Percentiles rank a stretch among this genome's conserved stretches.
phyloP scores from a whole-genome alignment of 2,888 invertebrate species.

The Cephus pygmeus region DNA sequence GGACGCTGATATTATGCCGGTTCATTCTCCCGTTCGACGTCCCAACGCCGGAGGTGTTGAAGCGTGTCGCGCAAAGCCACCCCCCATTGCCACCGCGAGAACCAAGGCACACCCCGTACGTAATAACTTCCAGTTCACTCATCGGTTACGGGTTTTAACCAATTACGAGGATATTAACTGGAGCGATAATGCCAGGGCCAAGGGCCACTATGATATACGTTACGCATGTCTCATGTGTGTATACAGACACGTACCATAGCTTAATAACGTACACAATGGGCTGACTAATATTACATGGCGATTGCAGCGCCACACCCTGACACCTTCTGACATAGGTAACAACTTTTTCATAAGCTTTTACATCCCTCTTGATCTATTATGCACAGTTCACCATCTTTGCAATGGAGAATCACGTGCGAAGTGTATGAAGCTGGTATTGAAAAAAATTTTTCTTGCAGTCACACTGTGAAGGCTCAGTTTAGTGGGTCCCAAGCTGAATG shows the following conservation, averaged over 20 bases:
- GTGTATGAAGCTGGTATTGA: too few relatives aligned
- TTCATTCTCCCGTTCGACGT: neutral
- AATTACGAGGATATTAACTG: conserved; percentile 59
- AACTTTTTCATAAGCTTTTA: neutral
- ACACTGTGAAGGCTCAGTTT: neutral
- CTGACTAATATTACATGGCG: neutral
- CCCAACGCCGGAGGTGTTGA: conserved; percentile 57
- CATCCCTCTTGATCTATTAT: neutral
- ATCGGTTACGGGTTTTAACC: conserved; percentile 65
- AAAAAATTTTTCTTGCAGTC: neutral
- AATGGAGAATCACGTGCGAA: too few relatives aligned
- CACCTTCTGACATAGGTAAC: neutral
- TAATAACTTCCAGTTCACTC: conserved; percentile 62
- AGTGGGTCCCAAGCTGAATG: neutral
- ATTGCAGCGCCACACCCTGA: neutral
- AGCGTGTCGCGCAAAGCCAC: conserved; percentile 56
- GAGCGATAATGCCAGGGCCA: conserved; percentile 17
- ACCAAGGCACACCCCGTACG: conserved; percentile 51
- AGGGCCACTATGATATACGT: neutral
- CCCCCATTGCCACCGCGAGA: conserved; percentile 49
- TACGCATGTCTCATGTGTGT: neutral
- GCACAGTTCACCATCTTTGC: neutral
- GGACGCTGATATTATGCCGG: neutral
- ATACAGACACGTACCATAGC: neutral
- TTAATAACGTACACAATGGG: neutral